Base-by-base conservation (phyloP, 37 sponge, comb jelly and placozoan genomes). In the Corticium candelabrum region DNA sequence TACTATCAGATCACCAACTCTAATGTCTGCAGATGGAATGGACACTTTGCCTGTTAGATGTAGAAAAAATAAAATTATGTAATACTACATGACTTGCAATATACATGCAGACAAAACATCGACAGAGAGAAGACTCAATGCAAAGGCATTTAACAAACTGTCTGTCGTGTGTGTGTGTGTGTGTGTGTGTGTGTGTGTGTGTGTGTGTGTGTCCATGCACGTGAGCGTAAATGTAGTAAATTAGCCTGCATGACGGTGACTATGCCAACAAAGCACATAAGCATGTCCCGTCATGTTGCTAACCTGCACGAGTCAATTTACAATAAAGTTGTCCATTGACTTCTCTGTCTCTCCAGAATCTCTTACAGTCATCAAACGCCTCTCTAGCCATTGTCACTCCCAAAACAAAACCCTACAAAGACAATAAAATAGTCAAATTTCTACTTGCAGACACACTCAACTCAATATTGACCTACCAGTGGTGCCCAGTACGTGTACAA, bases 401-500 rank as follows among this genome's bases (percentile, higher is more conserved):
- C 1, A 95, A 3, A 1, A 95, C 96, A 83, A 95, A 91, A 0
- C 82, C 82, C 93, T 92, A 57, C 3, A 69, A 5, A 70, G 36
- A 15, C 5, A 70, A 29, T 7, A 70, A 7, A 5, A 70, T 35
- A 70, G 36, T 70, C 5, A 70, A 70, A 70, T 15, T 4, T 70
- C 21, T 15, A 29, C 36, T 29, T 5, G 56, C 5, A 43, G 11
- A 11, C 56, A 5, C 11, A 21, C 11, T 43, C 56, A 5, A 43
- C 56, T n/a, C n/a, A n/a, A n/a, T n/a, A n/a, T n/a, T 3, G n/a
- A 34, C 88, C 40, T 30, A 93, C 90, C 79, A 96, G 84, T 38
- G 96, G 96, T 7, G 74, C 93, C 96, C 96, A 96, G 81, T 92
- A 96, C 32, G 96, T 91, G 81, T 96, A 96, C 72, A 89, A 83